These are phyloP conservation scores for Polylopha cassiicola DNA, from an alignment of 2,888 invertebrate genomes.

Conservation along the genomic window DNA sequence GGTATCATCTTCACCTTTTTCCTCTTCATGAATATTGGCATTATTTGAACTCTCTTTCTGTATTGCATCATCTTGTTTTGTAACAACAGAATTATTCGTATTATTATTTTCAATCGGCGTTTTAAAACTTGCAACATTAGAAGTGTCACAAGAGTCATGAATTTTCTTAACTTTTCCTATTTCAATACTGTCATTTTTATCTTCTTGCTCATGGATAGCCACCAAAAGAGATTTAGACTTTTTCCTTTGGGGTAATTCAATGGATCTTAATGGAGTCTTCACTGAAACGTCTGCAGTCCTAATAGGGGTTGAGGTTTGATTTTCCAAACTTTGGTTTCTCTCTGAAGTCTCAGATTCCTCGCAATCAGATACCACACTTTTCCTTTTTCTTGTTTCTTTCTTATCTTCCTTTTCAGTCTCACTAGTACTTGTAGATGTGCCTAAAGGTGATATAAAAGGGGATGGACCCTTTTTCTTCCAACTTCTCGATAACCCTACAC, in stretches of 20 bases:
- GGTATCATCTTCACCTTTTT: slow-evolving; percentile 7
- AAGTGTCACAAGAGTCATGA: no score
- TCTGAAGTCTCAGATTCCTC: slow-evolving; percentile 20
- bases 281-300: slow-evolving; percentile 19
- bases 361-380: slow-evolving; percentile 32
- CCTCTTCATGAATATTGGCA: slow-evolving; percentile 1
- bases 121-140: no score
- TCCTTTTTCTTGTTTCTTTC: slow-evolving; percentile 42
- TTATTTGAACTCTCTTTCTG: no score
- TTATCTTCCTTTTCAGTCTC: slow-evolving; percentile 32
- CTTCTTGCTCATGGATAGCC: slow-evolving; percentile 27
- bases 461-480: slow-evolving; percentile 56
- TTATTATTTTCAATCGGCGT: no score
- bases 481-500: slow-evolving; percentile 71
- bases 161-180: slow-evolving; percentile 9
- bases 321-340: slow-evolving; percentile 7
- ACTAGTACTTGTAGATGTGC: slow-evolving; percentile 24
- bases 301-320: no score
- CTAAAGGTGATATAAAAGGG: slow-evolving; percentile 61
- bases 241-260: slow-evolving; percentile 44
- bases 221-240: slow-evolving; percentile 46
- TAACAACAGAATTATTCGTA: no score
- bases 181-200: slow-evolving; percentile 13
- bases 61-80: no score
- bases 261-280: slow-evolving; percentile 42